phyloP scores from a whole-genome alignment of 2,113 vertebrate species.

The Syrrhaptes paradoxus region DNA sequence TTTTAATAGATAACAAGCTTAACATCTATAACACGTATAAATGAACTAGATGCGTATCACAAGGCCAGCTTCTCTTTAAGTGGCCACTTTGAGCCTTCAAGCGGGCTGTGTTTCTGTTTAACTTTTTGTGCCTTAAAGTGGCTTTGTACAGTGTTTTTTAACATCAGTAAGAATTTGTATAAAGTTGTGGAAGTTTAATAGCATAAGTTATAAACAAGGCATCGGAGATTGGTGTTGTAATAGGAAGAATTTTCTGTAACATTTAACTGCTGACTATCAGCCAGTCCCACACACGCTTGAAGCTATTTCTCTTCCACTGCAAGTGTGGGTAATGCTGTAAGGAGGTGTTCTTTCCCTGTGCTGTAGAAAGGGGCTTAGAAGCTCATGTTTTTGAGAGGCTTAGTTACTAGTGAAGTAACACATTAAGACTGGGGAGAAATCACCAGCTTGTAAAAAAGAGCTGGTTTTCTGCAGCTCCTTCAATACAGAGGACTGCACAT shows the following conservation, averaged over 20 bases:
- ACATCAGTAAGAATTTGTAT: slow-evolving; percentile 4
- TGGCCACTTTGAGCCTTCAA: slow-evolving; percentile 38
- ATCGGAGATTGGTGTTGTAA: background rate
- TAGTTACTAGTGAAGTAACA: background rate
- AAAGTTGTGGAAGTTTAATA: background rate
- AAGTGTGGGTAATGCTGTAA: background rate
- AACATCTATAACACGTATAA: background rate
- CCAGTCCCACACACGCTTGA: background rate
- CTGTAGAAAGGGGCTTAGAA: background rate
- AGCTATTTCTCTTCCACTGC: background rate
- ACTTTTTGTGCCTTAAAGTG: slow-evolving; percentile 58
- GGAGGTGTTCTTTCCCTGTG: background rate
- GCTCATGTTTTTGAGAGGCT: background rate
- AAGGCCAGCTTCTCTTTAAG: slow-evolving; percentile 17
- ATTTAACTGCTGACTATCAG: background rate
- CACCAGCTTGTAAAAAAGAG: background rate
- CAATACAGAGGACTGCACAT: rapidly evolving
- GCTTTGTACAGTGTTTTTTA: slow-evolving; percentile 37
- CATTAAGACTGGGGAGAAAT: background rate
- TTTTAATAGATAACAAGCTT: background rate
- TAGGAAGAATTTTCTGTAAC: background rate
- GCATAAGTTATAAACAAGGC: background rate
- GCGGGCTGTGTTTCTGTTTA: background rate
- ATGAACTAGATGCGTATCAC: background rate
- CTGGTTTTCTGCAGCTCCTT: background rate